Evolutionary conservation across 2,888 invertebrate genomes (phyloP).

Genomic region (Cepaea hortensis): DNA sequence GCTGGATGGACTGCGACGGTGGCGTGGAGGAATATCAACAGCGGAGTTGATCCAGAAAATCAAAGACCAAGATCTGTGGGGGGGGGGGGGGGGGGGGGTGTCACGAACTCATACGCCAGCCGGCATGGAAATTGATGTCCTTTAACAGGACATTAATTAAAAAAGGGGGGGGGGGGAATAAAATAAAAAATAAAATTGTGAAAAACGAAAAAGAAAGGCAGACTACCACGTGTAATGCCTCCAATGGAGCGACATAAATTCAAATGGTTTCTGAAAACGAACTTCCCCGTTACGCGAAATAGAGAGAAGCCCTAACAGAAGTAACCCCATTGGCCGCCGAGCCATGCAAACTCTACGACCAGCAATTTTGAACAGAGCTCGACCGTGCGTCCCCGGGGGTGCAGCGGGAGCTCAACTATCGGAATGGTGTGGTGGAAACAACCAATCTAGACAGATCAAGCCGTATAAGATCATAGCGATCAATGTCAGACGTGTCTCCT

Average conservation of each 20-base stretch:
- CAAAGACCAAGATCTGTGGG: no score
- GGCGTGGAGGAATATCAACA: no score
- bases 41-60: no score
- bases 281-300: slow-evolving; percentile 47
- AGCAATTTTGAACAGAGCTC: slow-evolving; percentile 35
- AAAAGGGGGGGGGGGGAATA: neutral
- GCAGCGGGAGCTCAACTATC: slow-evolving; percentile 48
- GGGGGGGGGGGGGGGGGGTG: no score
- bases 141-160: no score
- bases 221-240: slow-evolving; percentile 49
- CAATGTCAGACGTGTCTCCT: slow-evolving; percentile 50
- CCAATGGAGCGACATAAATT: slow-evolving; percentile 47
- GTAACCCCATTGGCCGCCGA: slow-evolving; percentile 41
- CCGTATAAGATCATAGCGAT: slow-evolving; percentile 51
- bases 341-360: slow-evolving; percentile 47
- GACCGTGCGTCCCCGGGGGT: slow-evolving; percentile 43
- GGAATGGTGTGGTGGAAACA: slow-evolving; percentile 46
- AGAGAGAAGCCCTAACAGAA: slow-evolving; percentile 48
- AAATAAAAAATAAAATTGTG: neutral
- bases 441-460: slow-evolving; percentile 51
- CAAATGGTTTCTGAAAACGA: slow-evolving; percentile 43
- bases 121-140: no score
- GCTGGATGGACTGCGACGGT: no score
- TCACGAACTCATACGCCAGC: no score
- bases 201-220: slow-evolving; percentile 42